Base-by-base conservation (phyloP, 2,888 invertebrate genomes). In the Allygus modestus region DNA sequence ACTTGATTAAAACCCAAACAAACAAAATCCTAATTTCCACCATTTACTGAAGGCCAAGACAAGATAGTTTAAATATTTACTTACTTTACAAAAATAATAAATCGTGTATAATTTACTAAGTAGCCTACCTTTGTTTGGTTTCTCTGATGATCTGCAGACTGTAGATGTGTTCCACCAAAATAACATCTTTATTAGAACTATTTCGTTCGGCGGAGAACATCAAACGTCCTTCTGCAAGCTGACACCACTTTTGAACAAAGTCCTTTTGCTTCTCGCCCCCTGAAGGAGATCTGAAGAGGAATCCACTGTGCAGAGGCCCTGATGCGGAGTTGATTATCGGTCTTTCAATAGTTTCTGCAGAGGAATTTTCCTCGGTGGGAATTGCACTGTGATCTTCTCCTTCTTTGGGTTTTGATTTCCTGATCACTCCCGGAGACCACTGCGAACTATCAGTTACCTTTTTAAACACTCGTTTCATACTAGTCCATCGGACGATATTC, bases 141-240 rank as follows among this genome's bases (percentile, higher is more conserved):
- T 94, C 93, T 86, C 93, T 91, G 33, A 94, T 91, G 83, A 94
- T 92, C 90, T 95, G 94, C 85, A 95, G 89, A 86, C 94, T 94
- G 84, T 93, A 91, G 82, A 95, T 92, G 87, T 92, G 92, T 81
- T 95, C 94, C 86, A 96, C 91, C 5, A 93, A 91, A 89, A 96
- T 94, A 28, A 93, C 91, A 90, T 97, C 96, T 89, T 95, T 95
- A 28, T 93, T 91, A 51, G 93, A 92, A 90, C 94, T 94, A 82
- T 93, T 93, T 87, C 94, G 94, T 89, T 97, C 96, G 5, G 94
- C 91, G 88, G 94, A 96, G 89, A 96, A 95, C 87, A 94, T 92
- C 37, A 97, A 91, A 89, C 94, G 94, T 69, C 94, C 93, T 87
- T 95, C 95, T 4, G 94, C 93, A 31, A 97, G 90, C 58, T 95